Conservation (phyloP, 2,797 vertebrate species). For the Phalloptychus januarius region DNA sequence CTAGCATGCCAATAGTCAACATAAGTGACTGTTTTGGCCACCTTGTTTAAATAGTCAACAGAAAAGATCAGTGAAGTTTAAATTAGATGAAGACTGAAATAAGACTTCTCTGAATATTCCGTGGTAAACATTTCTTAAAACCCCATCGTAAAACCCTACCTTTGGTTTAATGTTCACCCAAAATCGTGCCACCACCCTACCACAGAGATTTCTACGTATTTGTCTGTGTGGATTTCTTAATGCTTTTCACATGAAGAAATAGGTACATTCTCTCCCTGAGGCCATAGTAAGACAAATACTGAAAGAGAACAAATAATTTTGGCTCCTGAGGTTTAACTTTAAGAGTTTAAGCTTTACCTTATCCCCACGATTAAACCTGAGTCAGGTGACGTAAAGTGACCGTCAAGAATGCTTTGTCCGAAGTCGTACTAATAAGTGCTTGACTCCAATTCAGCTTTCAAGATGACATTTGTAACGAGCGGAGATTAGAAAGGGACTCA, state of each 20-base stretch:
- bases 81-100: background rate
- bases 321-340: slow-evolving; percentile 9
- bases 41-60: background rate
- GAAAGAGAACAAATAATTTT: background rate
- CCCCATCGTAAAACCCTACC: background rate
- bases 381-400: slow-evolving; percentile 23
- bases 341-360: slow-evolving; percentile 28
- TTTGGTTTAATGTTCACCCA: background rate
- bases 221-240: background rate
- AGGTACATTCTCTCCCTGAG: background rate
- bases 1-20: background rate
- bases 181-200: background rate
- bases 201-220: background rate
- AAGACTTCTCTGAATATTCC: background rate
- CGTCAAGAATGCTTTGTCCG: slow-evolving; percentile 11
- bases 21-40: background rate
- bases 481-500: slow-evolving; percentile 72
- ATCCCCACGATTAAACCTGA: slow-evolving; percentile 25
- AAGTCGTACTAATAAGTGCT: slow-evolving; percentile 44
- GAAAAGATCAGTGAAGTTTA: background rate
- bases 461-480: slow-evolving; percentile 69
- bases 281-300: background rate
- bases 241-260: background rate
- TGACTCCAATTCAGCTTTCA: slow-evolving; percentile 60
- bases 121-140: background rate